Evolutionary conservation across 2,797 vertebrate species (phyloP), one percentile per base, ranked within the genome.

Genomic region (Smutsia gigantea): DNA sequence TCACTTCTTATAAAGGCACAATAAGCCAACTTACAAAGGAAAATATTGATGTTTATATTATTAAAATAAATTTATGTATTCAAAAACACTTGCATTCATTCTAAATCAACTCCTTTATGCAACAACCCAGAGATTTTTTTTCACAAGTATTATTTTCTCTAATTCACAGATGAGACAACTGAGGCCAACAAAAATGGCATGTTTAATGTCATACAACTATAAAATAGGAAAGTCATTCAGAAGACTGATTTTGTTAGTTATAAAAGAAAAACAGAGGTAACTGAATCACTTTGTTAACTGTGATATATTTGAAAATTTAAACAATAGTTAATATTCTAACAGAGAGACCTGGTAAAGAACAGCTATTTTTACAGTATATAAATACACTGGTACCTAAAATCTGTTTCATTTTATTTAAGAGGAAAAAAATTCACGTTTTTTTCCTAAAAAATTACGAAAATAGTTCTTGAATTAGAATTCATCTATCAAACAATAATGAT

Each of bases 241-340:
- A 84, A 82, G 15, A 69, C 46, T 55, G 46, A 79, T 87, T 88
- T 69, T 94, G 10, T 92, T 78, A 93, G 83, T 12, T 92, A 92
- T 7, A 95, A 34, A 39, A 85, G 68, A 77, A 14, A 93, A 78
- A 82, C 1, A 77, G 25, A 82, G 29, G 17, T 14, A 71, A 7
- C 53, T 96, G 89, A 74, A 72, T 90, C 74, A 93, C 42, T 94
- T 93, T 37, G 31, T 82, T 93, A 95, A 46, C 74, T 78, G n/a
- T 57, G 91, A 71, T 25, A 95, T n/a, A 77, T 78, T 12, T 83
- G 39, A 95, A 95, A 92, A 61, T 88, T 51, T 75, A 83, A 77
- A 29, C 27, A 42, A 25, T 11, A 39, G 53, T 66, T 91, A 90
- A 61, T 83, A 96, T 88, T 87, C 29, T 90, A 75, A 87, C 0